Evolutionary conservation across 2,113 vertebrate species (phyloP).

Genomic region (Drymodes brunneopygia): DNA sequence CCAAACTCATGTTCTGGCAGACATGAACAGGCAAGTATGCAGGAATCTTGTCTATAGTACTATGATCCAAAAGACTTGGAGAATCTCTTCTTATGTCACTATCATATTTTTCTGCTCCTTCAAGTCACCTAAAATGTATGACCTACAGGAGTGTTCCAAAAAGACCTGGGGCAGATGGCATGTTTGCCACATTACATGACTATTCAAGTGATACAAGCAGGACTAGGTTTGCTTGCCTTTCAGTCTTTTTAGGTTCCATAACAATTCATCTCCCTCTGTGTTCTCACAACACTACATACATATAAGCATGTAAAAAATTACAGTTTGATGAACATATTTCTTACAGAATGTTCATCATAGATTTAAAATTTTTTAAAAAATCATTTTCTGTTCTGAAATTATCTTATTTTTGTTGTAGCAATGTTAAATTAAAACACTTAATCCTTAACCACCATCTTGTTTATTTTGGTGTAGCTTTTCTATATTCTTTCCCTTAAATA

Average conservation of each 20-base stretch:
- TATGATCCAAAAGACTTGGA: background rate
- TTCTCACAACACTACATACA: background rate
- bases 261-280: background rate
- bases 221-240: background rate
- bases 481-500: background rate
- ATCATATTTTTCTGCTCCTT: background rate
- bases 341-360: background rate
- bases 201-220: background rate
- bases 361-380: background rate
- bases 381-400: background rate
- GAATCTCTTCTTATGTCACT: background rate
- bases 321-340: background rate
- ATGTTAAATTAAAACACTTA: background rate
- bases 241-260: background rate
- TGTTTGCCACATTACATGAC: background rate
- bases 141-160: background rate
- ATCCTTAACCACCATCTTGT: background rate
- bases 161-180: background rate
- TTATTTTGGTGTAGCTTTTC: background rate
- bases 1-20: background rate
- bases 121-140: background rate
- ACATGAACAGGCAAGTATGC: background rate
- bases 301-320: background rate
- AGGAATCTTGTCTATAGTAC: background rate
- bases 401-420: background rate